Evolutionary conservation across 2,888 invertebrate genomes (phyloP).

Genomic region (Spicauda simplicius): DNA sequence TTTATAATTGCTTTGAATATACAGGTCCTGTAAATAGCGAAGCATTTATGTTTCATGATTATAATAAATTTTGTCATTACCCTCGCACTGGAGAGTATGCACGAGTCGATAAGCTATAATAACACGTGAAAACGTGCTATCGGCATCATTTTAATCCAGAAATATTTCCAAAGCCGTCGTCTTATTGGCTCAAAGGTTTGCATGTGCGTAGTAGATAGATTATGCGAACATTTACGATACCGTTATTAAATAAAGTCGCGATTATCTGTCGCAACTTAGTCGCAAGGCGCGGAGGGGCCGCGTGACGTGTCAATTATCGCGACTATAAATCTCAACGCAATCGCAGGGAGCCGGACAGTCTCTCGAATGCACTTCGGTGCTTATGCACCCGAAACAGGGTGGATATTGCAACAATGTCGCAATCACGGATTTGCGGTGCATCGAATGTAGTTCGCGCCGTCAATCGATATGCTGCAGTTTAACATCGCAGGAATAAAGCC

Average conservation of each 20-base stretch:
- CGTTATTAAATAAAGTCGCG: slow-evolving; percentile 17
- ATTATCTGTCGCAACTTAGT: not conserved
- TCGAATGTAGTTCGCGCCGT: slow-evolving; percentile 2
- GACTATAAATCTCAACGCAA: not conserved
- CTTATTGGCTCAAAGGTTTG: not conserved
- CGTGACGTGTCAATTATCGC: slow-evolving; percentile 5
- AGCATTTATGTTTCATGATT: not conserved
- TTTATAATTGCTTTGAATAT: too few species aligned
- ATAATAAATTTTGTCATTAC: not conserved
- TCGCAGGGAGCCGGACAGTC: not conserved
- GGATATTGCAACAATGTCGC: slow-evolving; percentile 8
- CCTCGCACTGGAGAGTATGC: not conserved
- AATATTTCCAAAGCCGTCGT: not conserved
- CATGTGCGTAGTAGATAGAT: slow-evolving; percentile 6
- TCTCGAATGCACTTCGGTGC: not conserved
- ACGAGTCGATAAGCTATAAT: not conserved
- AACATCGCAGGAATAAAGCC: slow-evolving; percentile 20
- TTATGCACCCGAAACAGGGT: not conserved
- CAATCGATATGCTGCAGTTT: slow-evolving; percentile 21
- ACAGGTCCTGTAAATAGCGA: too few species aligned
- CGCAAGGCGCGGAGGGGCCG: not conserved
- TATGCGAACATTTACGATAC: slow-evolving; percentile 6
- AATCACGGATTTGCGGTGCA: slow-evolving; percentile 14
- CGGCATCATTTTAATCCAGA: not conserved
- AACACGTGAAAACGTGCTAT: not conserved